A percentile compares a stretch with the other conserved stretches of the same genome.
Evolutionary conservation across 2,797 vertebrate genomes (phyloP).

Genomic region (Furcifer pardalis): DNA sequence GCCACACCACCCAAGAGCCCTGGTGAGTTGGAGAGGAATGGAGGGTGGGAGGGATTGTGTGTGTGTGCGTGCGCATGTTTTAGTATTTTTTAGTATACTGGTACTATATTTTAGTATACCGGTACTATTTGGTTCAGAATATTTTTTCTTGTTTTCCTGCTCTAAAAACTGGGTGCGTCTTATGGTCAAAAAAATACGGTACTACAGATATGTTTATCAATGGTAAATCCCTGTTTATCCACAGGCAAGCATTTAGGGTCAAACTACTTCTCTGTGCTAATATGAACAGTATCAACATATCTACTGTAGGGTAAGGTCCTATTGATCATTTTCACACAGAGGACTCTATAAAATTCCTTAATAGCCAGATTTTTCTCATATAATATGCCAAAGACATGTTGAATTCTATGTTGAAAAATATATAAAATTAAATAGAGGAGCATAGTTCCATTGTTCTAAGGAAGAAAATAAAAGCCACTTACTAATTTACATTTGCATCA

Average conservation of each 20-base stretch:
- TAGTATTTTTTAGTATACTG: too few relatives aligned
- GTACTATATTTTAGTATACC: too few relatives aligned
- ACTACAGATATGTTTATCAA: background rate
- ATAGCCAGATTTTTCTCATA: background rate
- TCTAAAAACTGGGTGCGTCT: too few relatives aligned
- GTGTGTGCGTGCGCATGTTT: too few relatives aligned
- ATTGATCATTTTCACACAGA: background rate
- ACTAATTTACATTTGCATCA: slow-evolving; percentile 8
- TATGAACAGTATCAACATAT: background rate
- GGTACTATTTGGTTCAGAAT: too few relatives aligned
- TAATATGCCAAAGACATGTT: background rate
- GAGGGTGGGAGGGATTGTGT: too few relatives aligned
- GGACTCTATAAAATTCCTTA: background rate
- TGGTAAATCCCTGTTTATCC: background rate
- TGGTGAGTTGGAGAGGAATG: too few relatives aligned
- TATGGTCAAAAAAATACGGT: too few relatives aligned
- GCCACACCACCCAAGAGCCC: too few relatives aligned
- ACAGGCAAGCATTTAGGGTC: background rate
- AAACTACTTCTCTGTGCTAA: background rate
- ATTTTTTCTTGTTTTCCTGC: too few relatives aligned
- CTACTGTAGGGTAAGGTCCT: background rate
- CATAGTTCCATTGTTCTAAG: slow-evolving; percentile 1
- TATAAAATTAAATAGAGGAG: background rate
- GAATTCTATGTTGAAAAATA: too few relatives aligned
- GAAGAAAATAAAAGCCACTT: background rate